A percentile compares a stretch with the other conserved stretches of the same genome.
Evolutionary conservation across 2,888 invertebrate genomes (phyloP).

Genomic region (Volucella bombylans): DNA sequence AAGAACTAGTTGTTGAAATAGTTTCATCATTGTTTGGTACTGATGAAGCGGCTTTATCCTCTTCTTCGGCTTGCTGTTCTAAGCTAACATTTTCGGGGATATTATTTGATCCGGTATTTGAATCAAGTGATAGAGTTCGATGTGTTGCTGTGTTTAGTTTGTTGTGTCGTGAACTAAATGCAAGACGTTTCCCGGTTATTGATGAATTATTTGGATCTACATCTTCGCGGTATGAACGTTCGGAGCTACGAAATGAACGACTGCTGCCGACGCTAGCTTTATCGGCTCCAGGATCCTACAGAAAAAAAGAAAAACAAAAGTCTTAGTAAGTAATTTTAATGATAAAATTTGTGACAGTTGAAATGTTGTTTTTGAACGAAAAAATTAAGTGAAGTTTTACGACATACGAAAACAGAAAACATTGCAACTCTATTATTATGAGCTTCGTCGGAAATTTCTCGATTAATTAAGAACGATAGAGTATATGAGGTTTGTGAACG

Average conservation of each 20-base stretch:
- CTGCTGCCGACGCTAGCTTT: constrained; percentile 77
- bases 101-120: constrained; percentile 76
- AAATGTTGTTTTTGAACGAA: no score
- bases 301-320: constrained; percentile 27
- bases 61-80: constrained; percentile 76
- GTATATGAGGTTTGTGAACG: no score
- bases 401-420: no score
- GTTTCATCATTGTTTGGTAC: constrained; percentile 45
- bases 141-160: constrained; percentile 75
- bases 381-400: no score
- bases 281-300: constrained; percentile 76
- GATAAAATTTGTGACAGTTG: no score
- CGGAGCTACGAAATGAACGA: constrained; percentile 77
- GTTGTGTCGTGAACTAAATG: constrained; percentile 75
- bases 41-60: constrained; percentile 71
- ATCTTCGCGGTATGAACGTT: constrained; percentile 76
- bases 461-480: no score
- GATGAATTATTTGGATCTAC: constrained; percentile 75
- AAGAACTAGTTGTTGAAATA: constrained; percentile 8
- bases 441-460: no score
- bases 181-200: constrained; percentile 74
- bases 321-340: constrained; percentile 4
- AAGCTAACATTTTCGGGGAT: constrained; percentile 76
- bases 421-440: no score
- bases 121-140: constrained; percentile 76